Evolutionary conservation across 2,113 vertebrate species (phyloP), one percentile per base, ranked within the genome.

Genomic region (Mesembrinibis cayennensis): DNA sequence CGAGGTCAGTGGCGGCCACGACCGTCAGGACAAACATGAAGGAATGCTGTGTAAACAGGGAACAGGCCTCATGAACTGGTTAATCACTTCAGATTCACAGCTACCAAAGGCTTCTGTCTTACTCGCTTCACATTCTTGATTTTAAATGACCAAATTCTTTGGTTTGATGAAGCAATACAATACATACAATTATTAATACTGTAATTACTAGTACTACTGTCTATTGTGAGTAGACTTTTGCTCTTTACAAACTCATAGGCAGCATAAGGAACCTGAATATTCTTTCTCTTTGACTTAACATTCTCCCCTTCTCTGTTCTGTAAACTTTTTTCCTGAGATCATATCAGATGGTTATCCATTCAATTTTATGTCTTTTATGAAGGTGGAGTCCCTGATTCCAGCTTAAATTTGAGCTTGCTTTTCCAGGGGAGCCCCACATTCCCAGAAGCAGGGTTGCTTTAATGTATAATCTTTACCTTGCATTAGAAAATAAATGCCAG

Each of bases 391-490:
- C 72, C 78, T 65, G 61, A 79, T 82, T 76, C 34, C 42, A 66
- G 36, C 25, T 5, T 38, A 62, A 90, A 47, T 65, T 84, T 74
- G 44, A 89, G 76, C 29, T 77, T 73, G 42, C 23, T 72, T 94
- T 96, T 95, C 69, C 65, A 83, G 79, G 83, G 74, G 4, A 96
- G 63, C 16, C 47, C 80, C 87, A 45, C 30, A 45, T 66, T 82
- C 58, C 53, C 66, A 89, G 55, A 82, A 94, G 38, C 30, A 77
- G 55, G 14, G 53, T 92, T 87, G 53, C 82, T 94, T 91, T 92
- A 67, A 74, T 96, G 94, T 85, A 69, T 26, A 47, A 71, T 94
- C 85, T 95, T 91, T 67, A 92, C 76, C 53, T 90, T 90, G 69
- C 42, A 42, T 92, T 95, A 53, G 69, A 83, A 94, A 74, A 91